Percentiles rank a stretch among this genome's conserved stretches.
Conservation (phyloP, 2,888 invertebrate species). For the Polyommatus icarus region DNA sequence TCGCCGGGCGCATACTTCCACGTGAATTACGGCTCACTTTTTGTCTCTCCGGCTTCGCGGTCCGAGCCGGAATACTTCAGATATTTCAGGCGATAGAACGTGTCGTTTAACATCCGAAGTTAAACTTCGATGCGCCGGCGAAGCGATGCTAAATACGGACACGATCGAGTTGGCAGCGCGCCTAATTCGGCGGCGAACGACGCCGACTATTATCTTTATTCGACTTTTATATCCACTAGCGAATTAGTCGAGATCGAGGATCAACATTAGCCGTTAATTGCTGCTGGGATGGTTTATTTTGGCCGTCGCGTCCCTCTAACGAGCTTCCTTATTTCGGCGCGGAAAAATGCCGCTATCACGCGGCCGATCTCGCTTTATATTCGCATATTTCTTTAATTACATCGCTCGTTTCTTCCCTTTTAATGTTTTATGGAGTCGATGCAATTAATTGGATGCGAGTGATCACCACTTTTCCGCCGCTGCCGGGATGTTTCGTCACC, state of each 20-base stretch:
- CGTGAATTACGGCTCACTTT: constrained; percentile 22
- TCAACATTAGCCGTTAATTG: constrained; percentile 64
- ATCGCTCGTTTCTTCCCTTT: neutral
- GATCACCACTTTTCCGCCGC: neutral
- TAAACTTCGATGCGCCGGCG: constrained; percentile 13
- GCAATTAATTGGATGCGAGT: neutral
- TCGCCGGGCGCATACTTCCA: constrained; percentile 7
- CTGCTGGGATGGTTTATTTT: constrained; percentile 59
- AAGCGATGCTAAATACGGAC: constrained; percentile 32
- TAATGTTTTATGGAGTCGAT: constrained; percentile 14
- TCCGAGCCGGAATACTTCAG: neutral
- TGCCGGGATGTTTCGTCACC: neutral
- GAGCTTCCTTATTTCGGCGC: constrained; percentile 75
- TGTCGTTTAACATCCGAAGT: constrained; percentile 3
- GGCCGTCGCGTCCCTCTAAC: constrained; percentile 75
- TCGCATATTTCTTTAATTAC: constrained; percentile 28
- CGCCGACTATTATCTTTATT: constrained; percentile 39
- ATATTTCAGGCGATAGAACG: neutral
- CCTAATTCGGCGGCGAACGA: constrained; percentile 40
- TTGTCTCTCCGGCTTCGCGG: constrained; percentile 15
- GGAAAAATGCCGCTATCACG: constrained; percentile 59
- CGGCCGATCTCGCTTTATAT: constrained; percentile 25
- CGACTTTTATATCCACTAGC: constrained; percentile 38
- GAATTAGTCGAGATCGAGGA: constrained; percentile 46
- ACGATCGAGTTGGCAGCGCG: constrained; percentile 41